Conservation (phyloP, 2,888 invertebrate species). For the Cryptophagus acutangulus region DNA sequence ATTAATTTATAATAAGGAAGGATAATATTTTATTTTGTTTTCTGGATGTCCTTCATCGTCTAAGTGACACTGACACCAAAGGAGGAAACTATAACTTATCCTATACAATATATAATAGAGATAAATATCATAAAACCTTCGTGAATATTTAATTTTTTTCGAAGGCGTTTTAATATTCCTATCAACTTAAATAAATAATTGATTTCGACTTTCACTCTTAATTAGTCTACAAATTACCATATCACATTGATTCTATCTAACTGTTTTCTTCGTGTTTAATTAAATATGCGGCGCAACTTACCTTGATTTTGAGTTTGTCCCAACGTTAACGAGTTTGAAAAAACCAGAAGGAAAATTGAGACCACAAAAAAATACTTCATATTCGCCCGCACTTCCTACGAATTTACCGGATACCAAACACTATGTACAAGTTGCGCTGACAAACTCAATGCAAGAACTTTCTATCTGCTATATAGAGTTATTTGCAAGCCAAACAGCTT, state of each 20-base stretch:
- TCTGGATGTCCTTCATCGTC: neutral
- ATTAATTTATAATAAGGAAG: neutral
- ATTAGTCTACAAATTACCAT: too few species aligned
- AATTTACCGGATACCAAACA: slow-evolving; percentile 33
- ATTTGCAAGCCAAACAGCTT: slow-evolving; percentile 28
- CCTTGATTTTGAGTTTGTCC: slow-evolving; percentile 11
- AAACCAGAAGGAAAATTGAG: slow-evolving; percentile 26
- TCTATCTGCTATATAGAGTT: slow-evolving; percentile 37
- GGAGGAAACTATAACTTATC: too few species aligned
- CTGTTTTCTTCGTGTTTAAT: too few species aligned
- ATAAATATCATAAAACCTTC: slow-evolving; percentile 1
- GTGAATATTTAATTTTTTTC: too few species aligned
- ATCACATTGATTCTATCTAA: too few species aligned
- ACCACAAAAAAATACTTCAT: slow-evolving; percentile 35
- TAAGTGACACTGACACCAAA: neutral
- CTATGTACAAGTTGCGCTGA: slow-evolving; percentile 12
- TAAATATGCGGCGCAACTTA: too few species aligned
- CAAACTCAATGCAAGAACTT: too few species aligned
- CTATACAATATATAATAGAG: neutral
- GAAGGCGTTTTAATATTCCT: too few species aligned
- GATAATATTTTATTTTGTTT: neutral
- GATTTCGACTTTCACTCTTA: too few species aligned
- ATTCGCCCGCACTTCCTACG: slow-evolving; percentile 34
- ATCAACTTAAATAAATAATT: too few species aligned
- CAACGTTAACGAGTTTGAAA: slow-evolving; percentile 21